These are phyloP conservation scores for Epizoanthus stellaris DNA, from an alignment of 92 coral and sea anemone species.

Conservation along the genomic window DNA sequence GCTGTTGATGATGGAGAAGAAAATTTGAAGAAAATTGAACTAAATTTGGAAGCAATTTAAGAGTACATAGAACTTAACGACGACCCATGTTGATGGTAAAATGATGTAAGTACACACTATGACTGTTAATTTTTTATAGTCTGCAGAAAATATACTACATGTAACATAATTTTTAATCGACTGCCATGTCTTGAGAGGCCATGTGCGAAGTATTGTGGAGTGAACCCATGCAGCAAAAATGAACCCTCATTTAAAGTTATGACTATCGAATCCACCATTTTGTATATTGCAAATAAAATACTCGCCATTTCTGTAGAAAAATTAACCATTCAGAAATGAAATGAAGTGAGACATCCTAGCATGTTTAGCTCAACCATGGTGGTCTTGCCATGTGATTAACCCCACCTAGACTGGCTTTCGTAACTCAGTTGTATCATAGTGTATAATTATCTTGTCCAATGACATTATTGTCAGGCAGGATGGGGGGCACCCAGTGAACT, in stretches of 20 bases:
- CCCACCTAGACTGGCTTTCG: too few relatives aligned
- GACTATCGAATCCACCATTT: slow-evolving; percentile 9
- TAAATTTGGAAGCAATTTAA: neutral
- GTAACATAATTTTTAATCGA: neutral
- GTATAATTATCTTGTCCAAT: too few relatives aligned
- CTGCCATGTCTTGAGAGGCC: slow-evolving; percentile 15
- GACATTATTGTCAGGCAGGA: too few relatives aligned
- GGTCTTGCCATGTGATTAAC: too few relatives aligned
- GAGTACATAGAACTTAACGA: neutral
- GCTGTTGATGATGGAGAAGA: neutral
- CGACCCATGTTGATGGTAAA: slow-evolving; percentile 12
- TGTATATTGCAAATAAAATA: neutral
- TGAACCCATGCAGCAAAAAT: slow-evolving; percentile 8
- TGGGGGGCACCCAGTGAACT: too few relatives aligned
- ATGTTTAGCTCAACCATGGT: too few relatives aligned
- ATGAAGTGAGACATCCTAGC: too few relatives aligned
- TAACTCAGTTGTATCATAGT: too few relatives aligned
- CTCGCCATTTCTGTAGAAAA: too few relatives aligned
- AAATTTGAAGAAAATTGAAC: neutral
- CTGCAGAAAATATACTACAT: neutral
- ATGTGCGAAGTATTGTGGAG: neutral
- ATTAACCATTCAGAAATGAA: too few relatives aligned
- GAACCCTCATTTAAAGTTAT: neutral
- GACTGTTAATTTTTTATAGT: neutral
- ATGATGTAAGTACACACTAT: slow-evolving; percentile 8